Conservation (phyloP, 2,797 vertebrate genomes). For the Acanthiza pusilla region DNA sequence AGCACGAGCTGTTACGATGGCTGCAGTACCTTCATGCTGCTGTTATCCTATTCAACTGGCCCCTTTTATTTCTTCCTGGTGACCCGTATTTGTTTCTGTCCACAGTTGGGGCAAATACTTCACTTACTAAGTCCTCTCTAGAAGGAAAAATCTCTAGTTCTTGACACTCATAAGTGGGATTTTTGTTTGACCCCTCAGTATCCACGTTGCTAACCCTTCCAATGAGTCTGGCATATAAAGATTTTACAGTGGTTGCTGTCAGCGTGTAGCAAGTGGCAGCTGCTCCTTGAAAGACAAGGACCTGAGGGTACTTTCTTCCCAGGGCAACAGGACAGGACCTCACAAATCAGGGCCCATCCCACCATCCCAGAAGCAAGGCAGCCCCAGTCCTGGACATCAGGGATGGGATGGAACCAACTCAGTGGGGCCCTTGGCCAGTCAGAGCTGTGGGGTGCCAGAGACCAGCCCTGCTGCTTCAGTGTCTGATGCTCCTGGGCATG, state of each 20-base stretch:
- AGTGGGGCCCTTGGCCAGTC: not conserved
- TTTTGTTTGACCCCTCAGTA: not conserved
- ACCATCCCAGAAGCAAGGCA: not conserved
- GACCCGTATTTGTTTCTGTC: not conserved
- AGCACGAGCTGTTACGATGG: not conserved
- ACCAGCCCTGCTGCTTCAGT: not conserved
- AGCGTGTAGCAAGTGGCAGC: not conserved
- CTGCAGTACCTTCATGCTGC: not conserved
- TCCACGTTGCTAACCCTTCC: not conserved
- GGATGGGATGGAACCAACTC: not conserved
- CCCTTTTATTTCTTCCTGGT: not conserved
- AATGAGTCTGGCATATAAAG: not conserved
- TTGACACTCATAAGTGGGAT: not conserved
- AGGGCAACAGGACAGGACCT: not conserved
- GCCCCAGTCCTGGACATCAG: not conserved
- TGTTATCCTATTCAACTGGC: not conserved
- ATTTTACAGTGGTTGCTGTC: not conserved
- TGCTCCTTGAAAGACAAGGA: not conserved
- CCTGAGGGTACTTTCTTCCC: not conserved
- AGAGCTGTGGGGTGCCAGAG: too few species aligned
- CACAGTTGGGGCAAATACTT: not conserved
- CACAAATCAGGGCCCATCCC: not conserved
- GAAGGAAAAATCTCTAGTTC: not conserved
- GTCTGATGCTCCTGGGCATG: accelerated
- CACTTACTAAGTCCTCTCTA: not conserved